Evolutionary conservation across 1,140 invertebrate species (phyloP).

Genomic region (Hypsibius dujardini): DNA sequence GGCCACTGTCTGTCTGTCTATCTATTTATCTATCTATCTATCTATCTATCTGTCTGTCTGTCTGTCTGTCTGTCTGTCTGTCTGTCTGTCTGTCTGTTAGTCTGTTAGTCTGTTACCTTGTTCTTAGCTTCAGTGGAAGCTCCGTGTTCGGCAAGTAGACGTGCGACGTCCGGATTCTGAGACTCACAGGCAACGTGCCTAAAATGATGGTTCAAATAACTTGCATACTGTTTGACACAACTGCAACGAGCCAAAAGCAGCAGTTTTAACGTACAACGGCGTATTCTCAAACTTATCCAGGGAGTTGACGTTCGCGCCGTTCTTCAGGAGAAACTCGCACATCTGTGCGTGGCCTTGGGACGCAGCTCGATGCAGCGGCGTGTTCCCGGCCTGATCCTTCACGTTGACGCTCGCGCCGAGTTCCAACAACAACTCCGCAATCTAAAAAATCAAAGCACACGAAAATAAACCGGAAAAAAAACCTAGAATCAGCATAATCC

Average conservation of each 20-base stretch:
- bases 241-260: slow-evolving; percentile 11
- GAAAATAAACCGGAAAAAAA: not conserved
- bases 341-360: slow-evolving; percentile 55
- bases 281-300: slow-evolving; percentile 50
- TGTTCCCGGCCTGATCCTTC: slow-evolving; percentile 51
- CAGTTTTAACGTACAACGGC: slow-evolving; percentile 40
- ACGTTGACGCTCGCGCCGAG: slow-evolving; percentile 55
- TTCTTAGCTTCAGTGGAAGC: slow-evolving; percentile 45
- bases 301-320: slow-evolving; percentile 38
- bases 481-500: too few species aligned
- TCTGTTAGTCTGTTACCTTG: slow-evolving; percentile 33
- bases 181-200: slow-evolving; percentile 67
- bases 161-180: slow-evolving; percentile 48
- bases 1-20: too few species aligned
- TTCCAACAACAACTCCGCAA: slow-evolving; percentile 42
- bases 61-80: too few species aligned
- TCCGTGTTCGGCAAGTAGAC: slow-evolving; percentile 47
- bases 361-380: slow-evolving; percentile 63
- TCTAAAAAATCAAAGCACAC: slow-evolving; percentile 40
- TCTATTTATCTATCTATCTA: too few species aligned
- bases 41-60: too few species aligned
- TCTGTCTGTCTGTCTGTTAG: too few species aligned
- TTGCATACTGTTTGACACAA: slow-evolving; percentile 20
- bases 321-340: slow-evolving; percentile 47
- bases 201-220: slow-evolving; percentile 27